Evolutionary conservation across 2,113 vertebrate genomes (phyloP).

Genomic region (Morone saxatilis): DNA sequence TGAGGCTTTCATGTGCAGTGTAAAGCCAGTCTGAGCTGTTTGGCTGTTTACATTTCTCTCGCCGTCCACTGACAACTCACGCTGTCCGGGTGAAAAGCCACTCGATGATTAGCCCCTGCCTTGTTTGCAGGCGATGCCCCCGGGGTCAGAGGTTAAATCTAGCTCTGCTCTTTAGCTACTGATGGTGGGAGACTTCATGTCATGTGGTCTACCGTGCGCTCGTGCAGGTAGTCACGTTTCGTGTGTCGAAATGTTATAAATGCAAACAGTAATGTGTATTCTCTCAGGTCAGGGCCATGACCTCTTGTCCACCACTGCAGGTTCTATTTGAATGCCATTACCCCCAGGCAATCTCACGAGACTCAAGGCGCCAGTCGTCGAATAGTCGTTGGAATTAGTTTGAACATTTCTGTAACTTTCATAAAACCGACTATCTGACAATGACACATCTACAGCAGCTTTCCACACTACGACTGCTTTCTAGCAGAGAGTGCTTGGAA

Average conservation of each 20-base stretch:
- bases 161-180: slow-evolving; percentile 5
- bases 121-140: slow-evolving; percentile 39
- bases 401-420: background rate
- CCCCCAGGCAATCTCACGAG: background rate
- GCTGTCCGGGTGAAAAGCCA: background rate
- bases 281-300: background rate
- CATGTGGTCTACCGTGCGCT: background rate
- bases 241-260: background rate
- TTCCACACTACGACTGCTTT: no score
- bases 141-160: slow-evolving; percentile 40
- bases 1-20: background rate
- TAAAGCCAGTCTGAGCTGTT: background rate
- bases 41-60: slow-evolving; percentile 10
- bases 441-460: no score
- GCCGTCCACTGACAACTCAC: slow-evolving; percentile 12
- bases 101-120: background rate
- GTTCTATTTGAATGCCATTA: background rate
- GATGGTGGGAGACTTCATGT: background rate
- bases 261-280: background rate
- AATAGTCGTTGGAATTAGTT: background rate
- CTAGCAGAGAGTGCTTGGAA: background rate
- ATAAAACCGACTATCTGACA: no score
- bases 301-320: background rate
- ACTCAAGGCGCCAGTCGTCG: background rate
- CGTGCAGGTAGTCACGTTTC: background rate